Base-by-base conservation (phyloP, 2,888 invertebrate species). In the Hydrotaea diabolus region DNA sequence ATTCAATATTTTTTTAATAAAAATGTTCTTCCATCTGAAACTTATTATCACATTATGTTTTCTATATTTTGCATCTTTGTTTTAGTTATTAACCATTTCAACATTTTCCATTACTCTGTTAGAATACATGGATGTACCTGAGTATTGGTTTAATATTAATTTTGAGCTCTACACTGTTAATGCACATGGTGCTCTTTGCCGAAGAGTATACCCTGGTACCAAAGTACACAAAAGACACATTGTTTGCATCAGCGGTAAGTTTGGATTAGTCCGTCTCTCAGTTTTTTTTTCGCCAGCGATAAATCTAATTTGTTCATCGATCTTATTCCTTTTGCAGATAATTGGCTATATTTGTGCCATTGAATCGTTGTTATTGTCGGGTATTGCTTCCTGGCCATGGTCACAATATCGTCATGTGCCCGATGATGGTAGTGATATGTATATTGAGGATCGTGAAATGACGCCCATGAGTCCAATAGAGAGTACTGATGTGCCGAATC, bases 61-160 rank as follows among this genome's bases (percentile, higher is more conserved):
- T 1, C 3, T 13, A 39, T 36, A n/a, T 36, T 17, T 15, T 15
- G 31, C n/a, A 43, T 15, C 11, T 43, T 43, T 9, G 7, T 31
- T 31, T 31, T 43, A 31, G 15, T 43, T 43, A 43, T 26, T 1
- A n/a, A n/a, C n/a, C n/a, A 55, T 62, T 64, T 15, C 11, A 39
- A 39, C 59, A 23, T 17, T 5, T 36, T 43, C 74, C 11, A 26
- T 43, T 62, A 2, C 2, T 72, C 53, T 43, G 9, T 69, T 83
- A 95, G 95, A 95, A 95, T 93, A 94, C 95, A 91, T 95, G 95
- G 93, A 94, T 95, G 91, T 96, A 95, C 93, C 93, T 95, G 92
- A 94, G 94, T 92, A 94, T 96, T 93, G 95, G 95, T 93, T 93
- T 95, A 89, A 94, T 95, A 92, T 95, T 95, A 93, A 94, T 95